A percentile compares a stretch with the other conserved stretches of the same genome.
phyloP scores from a whole-genome alignment of 2,888 invertebrate genomes.

The Apotomis turbidana region DNA sequence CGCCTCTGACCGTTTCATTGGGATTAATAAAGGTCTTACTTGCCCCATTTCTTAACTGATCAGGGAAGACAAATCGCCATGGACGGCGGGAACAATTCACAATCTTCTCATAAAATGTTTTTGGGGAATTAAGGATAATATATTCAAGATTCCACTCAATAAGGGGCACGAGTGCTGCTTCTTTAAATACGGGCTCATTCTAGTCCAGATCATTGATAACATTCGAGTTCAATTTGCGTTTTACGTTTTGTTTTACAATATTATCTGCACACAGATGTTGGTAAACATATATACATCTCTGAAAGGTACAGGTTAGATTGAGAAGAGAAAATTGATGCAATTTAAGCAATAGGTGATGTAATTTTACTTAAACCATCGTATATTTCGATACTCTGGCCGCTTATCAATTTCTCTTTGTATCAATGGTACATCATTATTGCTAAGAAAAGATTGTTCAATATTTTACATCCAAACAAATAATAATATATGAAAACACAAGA shows the following conservation, averaged over 20 bases:
- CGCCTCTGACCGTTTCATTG: constrained; percentile 67
- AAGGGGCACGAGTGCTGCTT: background rate
- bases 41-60: constrained; percentile 67
- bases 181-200: background rate
- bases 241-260: background rate
- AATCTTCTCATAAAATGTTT: constrained; percentile 14
- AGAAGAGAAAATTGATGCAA: too few relatives aligned
- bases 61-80: constrained; percentile 68
- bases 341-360: too few relatives aligned
- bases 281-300: too few relatives aligned
- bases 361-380: too few relatives aligned
- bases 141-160: background rate
- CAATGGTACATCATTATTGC: too few relatives aligned
- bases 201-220: background rate
- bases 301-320: too few relatives aligned
- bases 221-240: background rate
- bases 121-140: constrained; percentile 21
- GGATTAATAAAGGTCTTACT: constrained; percentile 72
- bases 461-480: background rate
- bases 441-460: too few relatives aligned
- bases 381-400: too few relatives aligned
- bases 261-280: background rate
- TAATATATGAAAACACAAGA: background rate
- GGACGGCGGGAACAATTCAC: constrained; percentile 49
- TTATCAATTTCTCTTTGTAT: too few relatives aligned